Conservation (phyloP, 2,888 invertebrate species). For the Phalera bucephala region DNA sequence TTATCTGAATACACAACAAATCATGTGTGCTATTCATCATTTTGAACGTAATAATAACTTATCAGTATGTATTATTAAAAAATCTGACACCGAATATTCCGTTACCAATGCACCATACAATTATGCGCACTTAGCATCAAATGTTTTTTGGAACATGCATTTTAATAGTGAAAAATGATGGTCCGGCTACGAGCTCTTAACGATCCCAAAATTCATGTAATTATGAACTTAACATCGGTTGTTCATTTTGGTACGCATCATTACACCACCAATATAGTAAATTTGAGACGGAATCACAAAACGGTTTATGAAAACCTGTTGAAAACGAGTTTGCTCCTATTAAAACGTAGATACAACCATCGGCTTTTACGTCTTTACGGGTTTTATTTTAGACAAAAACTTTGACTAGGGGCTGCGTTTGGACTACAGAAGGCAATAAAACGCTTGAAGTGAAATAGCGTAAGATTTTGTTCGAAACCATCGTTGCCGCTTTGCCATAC, state of each 20-base stretch:
- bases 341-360: conserved; percentile 11
- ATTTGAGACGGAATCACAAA: conserved; percentile 45
- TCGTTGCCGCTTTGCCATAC: too few species aligned
- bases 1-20: too few species aligned
- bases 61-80: too few species aligned
- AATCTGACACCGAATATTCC: conserved; percentile 48
- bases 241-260: conserved; percentile 51
- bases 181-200: conserved; percentile 50
- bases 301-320: conserved; percentile 43
- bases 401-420: conserved; percentile 34
- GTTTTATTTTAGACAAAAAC: conserved; percentile 24
- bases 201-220: conserved; percentile 56
- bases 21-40: too few species aligned
- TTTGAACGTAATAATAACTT: too few species aligned
- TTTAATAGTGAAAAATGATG: conserved; percentile 67
- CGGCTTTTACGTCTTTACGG: conserved; percentile 8
- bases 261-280: conserved; percentile 36
- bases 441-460: too few species aligned
- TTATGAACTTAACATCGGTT: conserved; percentile 61
- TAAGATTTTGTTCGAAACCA: too few species aligned
- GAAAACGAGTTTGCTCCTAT: conserved; percentile 18
- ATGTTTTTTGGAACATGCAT: conserved; percentile 50
- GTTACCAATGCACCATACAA: conserved; percentile 57
- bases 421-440: too few species aligned
- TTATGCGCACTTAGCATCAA: conserved; percentile 52